Conservation (phyloP, 2,797 vertebrate genomes). For the Calcarius lapponicus region DNA sequence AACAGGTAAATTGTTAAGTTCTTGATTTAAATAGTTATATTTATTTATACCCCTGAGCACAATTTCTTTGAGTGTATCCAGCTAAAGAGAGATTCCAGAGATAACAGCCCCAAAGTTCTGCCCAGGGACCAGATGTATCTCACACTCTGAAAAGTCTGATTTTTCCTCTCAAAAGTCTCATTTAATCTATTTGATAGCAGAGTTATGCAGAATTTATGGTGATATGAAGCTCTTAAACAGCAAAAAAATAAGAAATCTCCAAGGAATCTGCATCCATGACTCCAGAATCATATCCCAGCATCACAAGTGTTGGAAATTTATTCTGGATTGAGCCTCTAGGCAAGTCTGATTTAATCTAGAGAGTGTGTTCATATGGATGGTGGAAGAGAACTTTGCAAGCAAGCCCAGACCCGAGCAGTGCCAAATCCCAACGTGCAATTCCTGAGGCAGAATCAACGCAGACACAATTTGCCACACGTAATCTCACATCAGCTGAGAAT, state of each 20-base stretch:
- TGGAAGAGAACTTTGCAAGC: neutral
- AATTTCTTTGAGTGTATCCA: neutral
- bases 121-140: neutral
- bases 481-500: neutral
- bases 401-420: neutral
- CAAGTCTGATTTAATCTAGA: neutral
- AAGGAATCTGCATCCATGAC: neutral
- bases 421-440: neutral
- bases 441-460: neutral
- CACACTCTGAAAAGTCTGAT: neutral
- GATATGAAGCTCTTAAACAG: neutral
- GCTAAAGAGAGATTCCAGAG: neutral
- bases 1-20: neutral
- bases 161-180: neutral
- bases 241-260: neutral
- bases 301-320: neutral
- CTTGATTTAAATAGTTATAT: neutral
- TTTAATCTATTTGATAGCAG: neutral
- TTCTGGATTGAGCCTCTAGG: neutral
- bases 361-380: neutral
- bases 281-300: neutral
- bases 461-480: neutral
- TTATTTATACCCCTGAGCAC: neutral
- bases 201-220: neutral
- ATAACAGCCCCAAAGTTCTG: neutral